Percentiles rank a stretch among this genome's conserved stretches.
phyloP scores from a whole-genome alignment of 2,888 invertebrate genomes.

The Galerucella nymphaeae region DNA sequence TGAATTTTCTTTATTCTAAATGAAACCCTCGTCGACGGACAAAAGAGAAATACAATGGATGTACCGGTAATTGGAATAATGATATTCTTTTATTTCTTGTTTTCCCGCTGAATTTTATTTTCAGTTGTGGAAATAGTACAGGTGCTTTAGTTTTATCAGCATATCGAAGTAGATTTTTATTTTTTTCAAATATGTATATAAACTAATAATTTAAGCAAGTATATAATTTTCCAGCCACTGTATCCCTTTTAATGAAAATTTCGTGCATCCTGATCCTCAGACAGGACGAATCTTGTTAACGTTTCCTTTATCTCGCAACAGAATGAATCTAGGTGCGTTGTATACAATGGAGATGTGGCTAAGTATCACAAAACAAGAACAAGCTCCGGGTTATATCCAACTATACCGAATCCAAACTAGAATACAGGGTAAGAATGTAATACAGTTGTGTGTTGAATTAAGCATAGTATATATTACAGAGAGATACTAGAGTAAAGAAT shows the following conservation, averaged over 20 bases:
- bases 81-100: conserved; percentile 8
- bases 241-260: neutral
- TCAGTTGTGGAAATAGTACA: neutral
- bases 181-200: neutral
- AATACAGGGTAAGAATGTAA: neutral
- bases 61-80: conserved; percentile 13
- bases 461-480: neutral
- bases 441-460: neutral
- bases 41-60: conserved; percentile 33
- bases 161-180: too few species aligned
- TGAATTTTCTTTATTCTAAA: conserved; percentile 37
- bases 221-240: neutral
- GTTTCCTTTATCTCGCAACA: neutral
- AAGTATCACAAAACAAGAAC: conserved; percentile 7
- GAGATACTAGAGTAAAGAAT: neutral
- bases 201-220: too few species aligned
- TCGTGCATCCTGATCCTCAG: neutral
- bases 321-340: neutral
- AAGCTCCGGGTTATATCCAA: neutral
- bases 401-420: neutral
- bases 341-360: neutral
- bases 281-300: neutral
- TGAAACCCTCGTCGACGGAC: conserved; percentile 38
- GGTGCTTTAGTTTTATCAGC: too few species aligned
- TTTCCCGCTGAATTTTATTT: neutral